Evolutionary conservation across 2,113 vertebrate genomes (phyloP), one percentile per base, ranked within the genome.

Genomic region (Cygnus buccinator): DNA sequence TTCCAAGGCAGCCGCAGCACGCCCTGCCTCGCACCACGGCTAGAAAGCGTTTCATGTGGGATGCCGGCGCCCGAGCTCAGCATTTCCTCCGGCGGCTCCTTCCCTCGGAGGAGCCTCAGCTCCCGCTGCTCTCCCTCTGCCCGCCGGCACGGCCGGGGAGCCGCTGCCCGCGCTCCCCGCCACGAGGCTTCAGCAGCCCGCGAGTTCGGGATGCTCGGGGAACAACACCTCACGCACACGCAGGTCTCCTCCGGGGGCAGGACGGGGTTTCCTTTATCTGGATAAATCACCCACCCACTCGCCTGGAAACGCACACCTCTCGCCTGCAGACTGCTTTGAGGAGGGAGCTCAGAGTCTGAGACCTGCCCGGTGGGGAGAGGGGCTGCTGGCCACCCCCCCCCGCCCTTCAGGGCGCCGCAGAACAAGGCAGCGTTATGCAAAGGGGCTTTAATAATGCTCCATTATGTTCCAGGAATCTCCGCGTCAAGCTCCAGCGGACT

Each of bases 241-340:
- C 31, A 21, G 52, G 7, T 20, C 43, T 41, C 22, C 70, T 78
- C 81, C 0, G 3, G 54, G 88, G 73, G 73, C 5, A 11, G 80
- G 71, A 66, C 77, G 1, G 2, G 29, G 48, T 82, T 82, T 85
- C 54, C 93, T 91, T 71, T 82, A 91, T 66, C 92, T 71, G 84
- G n/a, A 93, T 94, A 91, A 95, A 65, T 96, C 94, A 93, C 62
- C 91, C 93, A 93, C 91, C 96, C 87, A 91, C 94, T 94, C 91
- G 44, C 48, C 3, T 4, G 72, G 93, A 82, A 93, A 73, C 18
- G 1, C 48, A 10, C 90, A 82, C 50, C 81, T 82, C 89, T 84
- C 73, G 5, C 26, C 55, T 31, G 9, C 19, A 73, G 67, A 31
- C 76, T 57, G 76, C 86, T 94, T 37, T 37, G 37, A 4, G 4